These are phyloP conservation scores for Petrolisthes cinctipes DNA, from an alignment of 2,888 invertebrate genomes.

Conservation along the genomic window DNA sequence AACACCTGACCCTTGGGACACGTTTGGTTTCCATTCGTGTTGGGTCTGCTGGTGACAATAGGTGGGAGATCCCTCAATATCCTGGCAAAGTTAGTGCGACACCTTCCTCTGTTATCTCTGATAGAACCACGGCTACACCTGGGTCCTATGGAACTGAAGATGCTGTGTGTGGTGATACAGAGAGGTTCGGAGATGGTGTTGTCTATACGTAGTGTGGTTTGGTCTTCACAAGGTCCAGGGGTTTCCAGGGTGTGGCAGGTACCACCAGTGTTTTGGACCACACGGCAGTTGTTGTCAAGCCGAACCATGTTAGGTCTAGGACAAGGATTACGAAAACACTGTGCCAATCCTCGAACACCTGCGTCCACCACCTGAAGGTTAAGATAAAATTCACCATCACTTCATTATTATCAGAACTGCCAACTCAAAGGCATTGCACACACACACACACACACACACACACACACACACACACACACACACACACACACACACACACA, in stretches of 20 bases:
- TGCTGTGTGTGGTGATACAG: slow-evolving; percentile 33
- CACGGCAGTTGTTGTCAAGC: slow-evolving; percentile 14
- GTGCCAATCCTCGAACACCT: neutral
- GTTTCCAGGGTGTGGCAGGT: slow-evolving; percentile 19
- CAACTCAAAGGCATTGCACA: neutral
- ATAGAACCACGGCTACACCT: slow-evolving; percentile 12
- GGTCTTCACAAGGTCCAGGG: slow-evolving; percentile 27
- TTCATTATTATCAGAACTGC: neutral
- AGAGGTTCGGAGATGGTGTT: slow-evolving; percentile 20
- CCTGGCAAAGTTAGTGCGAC: neutral
- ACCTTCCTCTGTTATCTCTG: slow-evolving; percentile 5
- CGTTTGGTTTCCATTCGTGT: neutral
- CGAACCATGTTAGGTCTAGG: slow-evolving; percentile 27
- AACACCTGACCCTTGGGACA: slow-evolving; percentile 6
- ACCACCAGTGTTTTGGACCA: neutral
- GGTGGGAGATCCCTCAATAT: neutral
- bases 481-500: slow-evolving; percentile 33
- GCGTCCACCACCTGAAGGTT: slow-evolving; percentile 29
- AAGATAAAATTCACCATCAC: neutral
- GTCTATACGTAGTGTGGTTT: slow-evolving; percentile 8
- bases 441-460: neutral
- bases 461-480: slow-evolving; percentile 27
- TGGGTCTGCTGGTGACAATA: slow-evolving; percentile 4
- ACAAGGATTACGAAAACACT: slow-evolving; percentile 29
- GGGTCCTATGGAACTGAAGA: slow-evolving; percentile 22